Evolutionary conservation across 2,888 invertebrate species (phyloP), one percentile per base, ranked within the genome.

Genomic region (Oscheius sp.): DNA sequence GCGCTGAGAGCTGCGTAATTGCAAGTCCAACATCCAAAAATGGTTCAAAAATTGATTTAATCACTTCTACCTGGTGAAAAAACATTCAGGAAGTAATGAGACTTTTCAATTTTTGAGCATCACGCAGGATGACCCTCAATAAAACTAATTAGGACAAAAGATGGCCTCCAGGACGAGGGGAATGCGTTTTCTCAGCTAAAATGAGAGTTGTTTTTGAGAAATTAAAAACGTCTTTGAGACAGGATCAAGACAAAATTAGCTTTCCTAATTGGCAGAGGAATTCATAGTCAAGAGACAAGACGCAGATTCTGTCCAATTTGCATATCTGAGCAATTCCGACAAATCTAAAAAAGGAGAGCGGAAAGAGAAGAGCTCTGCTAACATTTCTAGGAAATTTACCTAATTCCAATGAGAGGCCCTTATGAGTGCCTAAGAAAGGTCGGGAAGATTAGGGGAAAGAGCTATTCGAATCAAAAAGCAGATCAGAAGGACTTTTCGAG

Each of bases 1-100:
- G 58, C 39, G 58, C 58, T 42, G 39, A 29, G 58, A 25, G 29
- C 15, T 29, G 23, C 42, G 61, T 61, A 61, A 61, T 61, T 61
- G 61, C 45, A 55, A 55, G n/a, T 33, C 20, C 33, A 33, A 33
- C 12, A 33, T 10, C 34, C n/a, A 37, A 55, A 34, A 34, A 55
- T 15, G 17, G 4, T 34, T n/a, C 17, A 12, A 42, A 42, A 42
- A 6, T 34, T 33, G 37, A 12, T 20, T 37, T 37, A 10, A 37
- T n/a, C n/a, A 37, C 37, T 15, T 37, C 37, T 37, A 37, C 15
- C 15, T 37, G 8, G 15, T 37, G 8, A 10, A 37, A 37, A 8
- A 10, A 37, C 8, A 37, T 15, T 37, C 8, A 37, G 8, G 8
- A 37, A 37, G 37, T 15, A 15, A 37, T 37, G 37, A 37, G 37